Percentiles rank a stretch among this genome's conserved stretches.
Evolutionary conservation across 2,888 invertebrate genomes (phyloP).

Genomic region (Lottia gigantea): DNA sequence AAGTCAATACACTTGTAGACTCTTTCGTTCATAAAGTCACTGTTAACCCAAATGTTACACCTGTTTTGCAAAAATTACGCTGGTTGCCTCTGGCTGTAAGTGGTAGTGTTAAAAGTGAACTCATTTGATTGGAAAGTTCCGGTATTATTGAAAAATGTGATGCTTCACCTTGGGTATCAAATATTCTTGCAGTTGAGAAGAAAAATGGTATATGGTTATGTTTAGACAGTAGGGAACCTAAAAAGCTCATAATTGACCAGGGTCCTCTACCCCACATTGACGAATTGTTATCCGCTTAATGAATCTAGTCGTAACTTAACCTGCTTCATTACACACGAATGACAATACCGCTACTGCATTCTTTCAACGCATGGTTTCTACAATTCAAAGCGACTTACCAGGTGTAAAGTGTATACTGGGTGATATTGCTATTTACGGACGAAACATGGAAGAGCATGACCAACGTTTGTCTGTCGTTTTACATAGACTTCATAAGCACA

Average conservation of each 20-base stretch:
- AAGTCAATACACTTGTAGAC: neutral
- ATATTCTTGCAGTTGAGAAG: neutral
- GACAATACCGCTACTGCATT: neutral
- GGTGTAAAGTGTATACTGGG: neutral
- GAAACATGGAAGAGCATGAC: neutral
- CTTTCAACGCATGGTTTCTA: neutral
- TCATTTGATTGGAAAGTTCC: neutral
- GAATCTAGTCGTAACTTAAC: neutral
- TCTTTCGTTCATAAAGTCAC: slow-evolving; percentile 4
- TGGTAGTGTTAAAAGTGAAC: neutral
- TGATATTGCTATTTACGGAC: neutral
- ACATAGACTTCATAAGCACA: neutral
- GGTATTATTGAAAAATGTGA: neutral
- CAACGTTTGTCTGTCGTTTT: neutral
- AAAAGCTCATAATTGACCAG: neutral
- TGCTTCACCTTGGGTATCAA: no score
- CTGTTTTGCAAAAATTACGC: neutral
- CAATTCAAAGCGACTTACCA: neutral
- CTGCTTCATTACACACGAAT: neutral
- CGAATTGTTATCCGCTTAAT: neutral
- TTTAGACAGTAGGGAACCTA: neutral
- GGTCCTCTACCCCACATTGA: neutral
- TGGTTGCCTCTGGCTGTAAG: no score
- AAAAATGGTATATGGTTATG: neutral
- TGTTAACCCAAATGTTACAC: neutral